Percentiles rank a stretch among this genome's conserved stretches.
These are phyloP conservation scores for Anthoscopus minutus DNA, from an alignment of 2,113 vertebrate genomes.

Conservation along the genomic window DNA sequence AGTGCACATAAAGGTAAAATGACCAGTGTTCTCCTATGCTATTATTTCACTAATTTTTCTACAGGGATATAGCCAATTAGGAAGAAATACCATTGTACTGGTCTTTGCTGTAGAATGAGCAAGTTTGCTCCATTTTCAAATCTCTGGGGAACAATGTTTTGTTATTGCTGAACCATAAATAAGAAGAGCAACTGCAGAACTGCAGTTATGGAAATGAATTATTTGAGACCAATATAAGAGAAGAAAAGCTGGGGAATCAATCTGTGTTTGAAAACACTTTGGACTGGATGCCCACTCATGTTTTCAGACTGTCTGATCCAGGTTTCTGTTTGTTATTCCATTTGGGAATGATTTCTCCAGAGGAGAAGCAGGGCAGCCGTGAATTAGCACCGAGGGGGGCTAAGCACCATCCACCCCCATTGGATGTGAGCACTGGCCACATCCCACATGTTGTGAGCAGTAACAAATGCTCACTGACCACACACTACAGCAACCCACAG, in stretches of 20 bases:
- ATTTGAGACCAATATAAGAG: not conserved
- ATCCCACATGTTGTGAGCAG: not conserved
- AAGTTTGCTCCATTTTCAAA: not conserved
- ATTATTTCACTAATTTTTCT: not conserved
- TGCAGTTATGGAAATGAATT: not conserved
- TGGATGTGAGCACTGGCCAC: not conserved
- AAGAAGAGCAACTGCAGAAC: not conserved
- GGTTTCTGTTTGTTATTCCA: not conserved
- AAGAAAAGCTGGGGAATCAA: not conserved
- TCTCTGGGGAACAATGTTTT: not conserved
- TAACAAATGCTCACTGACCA: not conserved
- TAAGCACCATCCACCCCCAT: accelerated
- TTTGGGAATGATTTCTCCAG: not conserved
- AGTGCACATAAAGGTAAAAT: not conserved
- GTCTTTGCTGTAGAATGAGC: not conserved
- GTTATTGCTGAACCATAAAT: not conserved
- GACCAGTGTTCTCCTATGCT: not conserved
- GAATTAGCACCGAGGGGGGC: not conserved
- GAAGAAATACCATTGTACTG: not conserved
- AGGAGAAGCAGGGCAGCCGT: not conserved
- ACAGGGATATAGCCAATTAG: not conserved
- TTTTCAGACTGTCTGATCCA: not conserved
- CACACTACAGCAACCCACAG: accelerated
- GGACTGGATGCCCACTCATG: not conserved
- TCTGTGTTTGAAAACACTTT: not conserved